Base-by-base conservation (phyloP, 2,113 vertebrate species). In the Antechinus stuartii region DNA sequence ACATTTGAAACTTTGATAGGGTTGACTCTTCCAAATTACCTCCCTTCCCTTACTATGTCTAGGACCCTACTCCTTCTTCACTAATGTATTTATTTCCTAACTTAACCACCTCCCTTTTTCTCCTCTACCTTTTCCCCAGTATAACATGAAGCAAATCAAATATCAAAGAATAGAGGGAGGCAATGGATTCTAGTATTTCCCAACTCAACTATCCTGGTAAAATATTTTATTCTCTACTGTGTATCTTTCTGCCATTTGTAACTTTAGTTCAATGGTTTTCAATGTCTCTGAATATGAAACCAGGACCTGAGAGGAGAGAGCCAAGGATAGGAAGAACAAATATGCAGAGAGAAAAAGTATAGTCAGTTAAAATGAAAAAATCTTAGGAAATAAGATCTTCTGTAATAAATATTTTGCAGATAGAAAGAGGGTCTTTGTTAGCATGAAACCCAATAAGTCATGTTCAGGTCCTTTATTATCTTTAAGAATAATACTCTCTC, bases 101-200 rank as follows among this genome's bases (percentile, higher is more conserved):
- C 16, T 2, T 19, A 42, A 42, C 19, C 16, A 23, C 19, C n/a
- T 42, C 35, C 16, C 6, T 0, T 84, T 84, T 2, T 42, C 68
- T 42, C 19, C 68, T 8, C 25, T 5, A 22, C 19, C 68, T 42
- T n/a, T 14, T 42, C 42, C n/a, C n/a, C 19, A 84, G 16, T 19
- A 84, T 84, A 42, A 42, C 68, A 42, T 42, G 19, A 84, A 42
- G 68, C 1, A 92, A 90, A 94, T 92, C 16, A 92, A 90, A 52
- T 9, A n/a, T 27, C 30, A 56, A 61, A 95, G 53, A 94, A 93
- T 94, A 92, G 56, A 93, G 90, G 53, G 91, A 92, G 91, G 12
- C 57, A 53, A 16, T 55, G 5, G n/a, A 50, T 91, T 30, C 49
- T 90, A 68, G 55, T 46, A 9, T 84, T 84, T 84, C n/a, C 68